These are phyloP conservation scores for Gallinago solitaria DNA, from an alignment of 2,797 vertebrate genomes.

Conservation along the genomic window DNA sequence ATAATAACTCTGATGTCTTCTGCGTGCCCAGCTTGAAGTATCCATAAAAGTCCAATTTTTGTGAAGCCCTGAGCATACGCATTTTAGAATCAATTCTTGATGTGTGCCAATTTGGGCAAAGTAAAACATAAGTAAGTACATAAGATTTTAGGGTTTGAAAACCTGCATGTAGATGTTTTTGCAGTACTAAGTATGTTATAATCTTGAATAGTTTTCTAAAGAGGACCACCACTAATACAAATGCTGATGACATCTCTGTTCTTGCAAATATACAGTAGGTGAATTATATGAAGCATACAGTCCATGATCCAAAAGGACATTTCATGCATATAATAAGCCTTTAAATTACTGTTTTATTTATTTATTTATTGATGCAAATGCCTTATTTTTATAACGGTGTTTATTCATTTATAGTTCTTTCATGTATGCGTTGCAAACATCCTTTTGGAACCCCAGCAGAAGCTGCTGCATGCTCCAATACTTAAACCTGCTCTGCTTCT, in stretches of 20 bases:
- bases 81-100: not conserved
- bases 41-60: not conserved
- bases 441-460: not conserved
- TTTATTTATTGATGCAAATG: constrained; percentile 40
- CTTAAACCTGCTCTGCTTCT: constrained; percentile 50
- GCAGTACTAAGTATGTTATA: not conserved
- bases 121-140: not conserved
- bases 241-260: not conserved
- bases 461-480: not conserved
- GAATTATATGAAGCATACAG: not conserved
- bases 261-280: not conserved
- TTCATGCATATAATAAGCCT: not conserved
- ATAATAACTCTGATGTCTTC: not conserved
- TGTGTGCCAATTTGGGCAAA: not conserved
- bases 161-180: not conserved
- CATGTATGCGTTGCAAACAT: not conserved
- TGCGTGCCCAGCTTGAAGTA: not conserved
- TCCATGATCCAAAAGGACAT: not conserved
- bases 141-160: not conserved
- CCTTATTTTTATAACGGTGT: not conserved
- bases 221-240: not conserved
- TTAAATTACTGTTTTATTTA: constrained; percentile 10
- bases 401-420: constrained; percentile 39
- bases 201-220: not conserved
- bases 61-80: not conserved